phyloP scores from a whole-genome alignment of 1,140 invertebrate genomes.

The Aphis gossypii region DNA sequence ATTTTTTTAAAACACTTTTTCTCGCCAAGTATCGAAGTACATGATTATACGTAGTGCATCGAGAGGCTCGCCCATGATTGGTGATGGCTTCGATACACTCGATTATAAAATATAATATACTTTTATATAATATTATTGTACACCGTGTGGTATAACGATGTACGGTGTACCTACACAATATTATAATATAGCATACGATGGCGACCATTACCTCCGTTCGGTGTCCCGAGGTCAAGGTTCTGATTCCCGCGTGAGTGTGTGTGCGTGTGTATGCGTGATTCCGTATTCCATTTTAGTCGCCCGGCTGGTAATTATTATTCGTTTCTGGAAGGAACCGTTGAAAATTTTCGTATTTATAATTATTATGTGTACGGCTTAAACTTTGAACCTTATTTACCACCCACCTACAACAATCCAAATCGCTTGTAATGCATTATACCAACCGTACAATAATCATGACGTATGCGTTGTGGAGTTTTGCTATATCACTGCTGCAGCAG shows the following conservation, averaged over 20 bases:
- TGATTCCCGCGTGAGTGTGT: neutral
- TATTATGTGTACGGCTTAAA: neutral
- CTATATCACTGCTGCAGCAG: neutral
- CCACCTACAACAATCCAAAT: neutral
- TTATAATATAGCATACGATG: neutral
- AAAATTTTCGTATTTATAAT: neutral
- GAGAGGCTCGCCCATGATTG: neutral
- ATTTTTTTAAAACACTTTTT: neutral
- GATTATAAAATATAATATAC: neutral
- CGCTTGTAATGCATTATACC: neutral
- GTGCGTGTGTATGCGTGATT: neutral
- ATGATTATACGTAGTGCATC: neutral
- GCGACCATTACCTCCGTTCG: neutral
- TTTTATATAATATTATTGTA: neutral
- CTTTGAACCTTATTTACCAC: neutral
- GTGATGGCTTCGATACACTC: neutral
- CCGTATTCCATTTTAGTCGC: slow-evolving; percentile 5
- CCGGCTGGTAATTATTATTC: slow-evolving; percentile 21
- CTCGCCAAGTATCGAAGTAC: neutral
- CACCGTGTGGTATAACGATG: neutral
- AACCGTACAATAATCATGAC: neutral
- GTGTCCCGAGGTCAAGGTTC: slow-evolving; percentile 24
- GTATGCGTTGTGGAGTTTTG: too few species aligned
- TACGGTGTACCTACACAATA: neutral
- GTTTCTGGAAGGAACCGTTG: slow-evolving; percentile 28